phyloP scores from a whole-genome alignment of 2,888 invertebrate genomes.

The Melieria picta region DNA sequence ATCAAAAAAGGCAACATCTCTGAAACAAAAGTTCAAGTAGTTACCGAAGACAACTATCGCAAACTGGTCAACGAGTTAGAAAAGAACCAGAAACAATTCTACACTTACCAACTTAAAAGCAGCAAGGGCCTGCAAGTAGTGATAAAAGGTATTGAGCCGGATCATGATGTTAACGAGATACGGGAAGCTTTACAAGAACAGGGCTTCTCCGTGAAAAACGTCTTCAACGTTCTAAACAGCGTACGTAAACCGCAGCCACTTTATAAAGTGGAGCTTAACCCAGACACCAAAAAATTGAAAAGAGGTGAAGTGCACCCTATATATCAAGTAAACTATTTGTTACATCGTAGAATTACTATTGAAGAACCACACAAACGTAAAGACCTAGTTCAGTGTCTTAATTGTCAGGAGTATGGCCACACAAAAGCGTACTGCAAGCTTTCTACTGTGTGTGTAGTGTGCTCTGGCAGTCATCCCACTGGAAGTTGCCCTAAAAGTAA shows the following conservation, averaged over 20 bases:
- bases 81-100: background rate
- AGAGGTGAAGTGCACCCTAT: background rate
- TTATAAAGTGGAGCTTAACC: background rate
- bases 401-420: no score
- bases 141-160: background rate
- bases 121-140: background rate
- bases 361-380: background rate
- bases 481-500: no score
- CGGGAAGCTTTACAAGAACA: background rate
- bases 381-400: background rate
- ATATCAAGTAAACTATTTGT: background rate
- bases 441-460: no score
- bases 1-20: background rate
- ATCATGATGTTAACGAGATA: background rate
- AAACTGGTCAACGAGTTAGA: background rate
- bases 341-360: background rate
- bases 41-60: background rate
- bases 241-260: no score
- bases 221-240: background rate
- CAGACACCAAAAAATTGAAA: background rate
- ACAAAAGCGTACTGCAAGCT: no score
- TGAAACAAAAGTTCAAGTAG: background rate
- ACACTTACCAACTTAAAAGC: slow-evolving; percentile 5
- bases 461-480: no score
- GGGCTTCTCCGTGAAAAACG: background rate